phyloP scores from a whole-genome alignment of 2,797 vertebrate species.

The Periparus ater region DNA sequence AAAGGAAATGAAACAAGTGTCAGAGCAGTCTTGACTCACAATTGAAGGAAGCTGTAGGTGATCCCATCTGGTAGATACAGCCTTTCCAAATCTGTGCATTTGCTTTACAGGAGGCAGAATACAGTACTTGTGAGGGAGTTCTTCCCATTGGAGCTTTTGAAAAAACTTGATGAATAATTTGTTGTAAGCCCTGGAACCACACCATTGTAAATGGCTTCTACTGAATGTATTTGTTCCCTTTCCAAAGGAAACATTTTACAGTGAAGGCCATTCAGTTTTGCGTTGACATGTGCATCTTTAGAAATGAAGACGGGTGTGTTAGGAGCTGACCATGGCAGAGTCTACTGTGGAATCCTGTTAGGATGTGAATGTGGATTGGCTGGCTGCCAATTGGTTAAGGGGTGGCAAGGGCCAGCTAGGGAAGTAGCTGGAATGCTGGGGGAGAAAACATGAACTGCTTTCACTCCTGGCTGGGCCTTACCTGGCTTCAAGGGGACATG shows the following conservation, averaged over 20 bases:
- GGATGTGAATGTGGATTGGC: neutral
- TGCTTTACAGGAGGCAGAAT: neutral
- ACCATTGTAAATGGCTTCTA: neutral
- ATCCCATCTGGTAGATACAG: neutral
- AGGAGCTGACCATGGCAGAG: neutral
- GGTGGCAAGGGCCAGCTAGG: neutral
- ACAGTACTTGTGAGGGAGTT: too few species aligned
- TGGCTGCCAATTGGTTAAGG: neutral
- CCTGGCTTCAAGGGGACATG: neutral
- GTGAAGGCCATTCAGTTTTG: neutral
- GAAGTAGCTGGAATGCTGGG: neutral
- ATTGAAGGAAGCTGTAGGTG: neutral
- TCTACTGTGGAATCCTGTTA: neutral
- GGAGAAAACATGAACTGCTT: neutral
- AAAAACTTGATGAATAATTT: neutral
- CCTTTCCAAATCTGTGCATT: neutral
- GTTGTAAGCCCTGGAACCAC: neutral
- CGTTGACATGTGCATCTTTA: neutral
- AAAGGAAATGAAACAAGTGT: neutral
- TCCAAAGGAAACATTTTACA: neutral
- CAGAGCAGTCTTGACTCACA: neutral
- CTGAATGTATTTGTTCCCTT: neutral
- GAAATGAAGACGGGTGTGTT: neutral
- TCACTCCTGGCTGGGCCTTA: neutral
- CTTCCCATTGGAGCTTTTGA: neutral